Evolutionary conservation across 1,140 invertebrate genomes (phyloP).

Genomic region (Gonioctena quinquepunctata): DNA sequence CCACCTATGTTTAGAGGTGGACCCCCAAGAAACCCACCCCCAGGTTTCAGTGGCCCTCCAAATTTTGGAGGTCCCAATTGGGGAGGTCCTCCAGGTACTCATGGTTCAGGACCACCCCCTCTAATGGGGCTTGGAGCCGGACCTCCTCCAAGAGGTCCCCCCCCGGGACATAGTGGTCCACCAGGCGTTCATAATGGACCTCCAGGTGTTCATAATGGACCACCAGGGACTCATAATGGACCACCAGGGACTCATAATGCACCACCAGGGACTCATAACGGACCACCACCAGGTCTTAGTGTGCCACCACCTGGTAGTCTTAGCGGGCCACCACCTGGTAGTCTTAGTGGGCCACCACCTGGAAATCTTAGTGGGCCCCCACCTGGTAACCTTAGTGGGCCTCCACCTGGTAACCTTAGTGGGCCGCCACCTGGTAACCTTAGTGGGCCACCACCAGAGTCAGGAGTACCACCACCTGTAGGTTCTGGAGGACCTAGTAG

Average conservation of each 20-base stretch:
- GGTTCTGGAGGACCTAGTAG: not conserved
- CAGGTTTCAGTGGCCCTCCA: slow-evolving; percentile 59
- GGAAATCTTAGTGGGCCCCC: not conserved
- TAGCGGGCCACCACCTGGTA: slow-evolving; percentile 3
- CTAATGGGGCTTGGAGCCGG: slow-evolving; percentile 59
- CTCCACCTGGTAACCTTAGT: not conserved
- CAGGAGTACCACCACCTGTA: not conserved
- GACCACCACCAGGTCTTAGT: not conserved
- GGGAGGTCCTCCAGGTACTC: slow-evolving; percentile 66
- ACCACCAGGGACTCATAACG: not conserved
- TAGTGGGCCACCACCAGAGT: not conserved
- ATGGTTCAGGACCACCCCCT: slow-evolving; percentile 64
- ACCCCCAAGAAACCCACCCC: slow-evolving; percentile 56
- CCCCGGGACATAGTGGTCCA: slow-evolving; percentile 47
- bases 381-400: not conserved
- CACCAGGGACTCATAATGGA: slow-evolving; percentile 21
- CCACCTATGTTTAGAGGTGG: slow-evolving; percentile 57
- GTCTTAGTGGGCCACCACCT: not conserved
- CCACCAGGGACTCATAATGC: slow-evolving; percentile 5
- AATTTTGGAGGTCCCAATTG: slow-evolving; percentile 63
- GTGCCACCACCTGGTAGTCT: not conserved
- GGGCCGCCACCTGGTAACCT: not conserved
- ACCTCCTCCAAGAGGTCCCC: slow-evolving; percentile 52
- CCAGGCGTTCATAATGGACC: slow-evolving; percentile 48
- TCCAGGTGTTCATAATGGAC: slow-evolving; percentile 32